phyloP scores from a whole-genome alignment of 2,888 invertebrate species.

The Pherbina coryleti region DNA sequence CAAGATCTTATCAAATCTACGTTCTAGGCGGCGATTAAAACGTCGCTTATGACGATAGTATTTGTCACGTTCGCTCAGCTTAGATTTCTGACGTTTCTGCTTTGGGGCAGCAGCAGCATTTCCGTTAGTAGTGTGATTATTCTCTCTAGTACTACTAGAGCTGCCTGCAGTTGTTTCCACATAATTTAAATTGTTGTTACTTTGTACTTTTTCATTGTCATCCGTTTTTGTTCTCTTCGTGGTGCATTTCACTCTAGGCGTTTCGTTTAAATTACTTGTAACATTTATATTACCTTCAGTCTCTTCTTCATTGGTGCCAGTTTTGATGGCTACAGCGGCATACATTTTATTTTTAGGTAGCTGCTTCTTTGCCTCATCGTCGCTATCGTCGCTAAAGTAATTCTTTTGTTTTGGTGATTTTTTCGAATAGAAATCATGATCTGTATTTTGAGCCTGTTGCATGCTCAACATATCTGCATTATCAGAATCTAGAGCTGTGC shows the following conservation, averaged over 20 bases:
- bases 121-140: background rate
- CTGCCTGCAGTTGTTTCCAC: background rate
- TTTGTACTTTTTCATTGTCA: conserved; percentile 1
- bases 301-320: background rate
- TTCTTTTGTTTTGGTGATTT: conserved; percentile 42
- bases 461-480: background rate
- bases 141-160: background rate
- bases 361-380: conserved; percentile 27
- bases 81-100: background rate
- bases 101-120: background rate
- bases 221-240: background rate
- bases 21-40: conserved; percentile 62
- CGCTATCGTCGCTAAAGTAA: conserved; percentile 50
- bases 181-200: background rate
- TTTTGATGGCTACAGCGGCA: background rate
- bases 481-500: background rate
- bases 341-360: background rate
- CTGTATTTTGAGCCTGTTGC: conserved; percentile 51
- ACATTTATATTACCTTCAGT: background rate
- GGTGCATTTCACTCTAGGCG: background rate
- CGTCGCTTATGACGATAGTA: conserved; percentile 65
- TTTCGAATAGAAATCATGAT: conserved; percentile 62
- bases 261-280: background rate
- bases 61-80: conserved; percentile 53
- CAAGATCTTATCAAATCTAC: conserved; percentile 58